phyloP scores from a whole-genome alignment of 2,113 vertebrate genomes.

The Silurus meridionalis region DNA sequence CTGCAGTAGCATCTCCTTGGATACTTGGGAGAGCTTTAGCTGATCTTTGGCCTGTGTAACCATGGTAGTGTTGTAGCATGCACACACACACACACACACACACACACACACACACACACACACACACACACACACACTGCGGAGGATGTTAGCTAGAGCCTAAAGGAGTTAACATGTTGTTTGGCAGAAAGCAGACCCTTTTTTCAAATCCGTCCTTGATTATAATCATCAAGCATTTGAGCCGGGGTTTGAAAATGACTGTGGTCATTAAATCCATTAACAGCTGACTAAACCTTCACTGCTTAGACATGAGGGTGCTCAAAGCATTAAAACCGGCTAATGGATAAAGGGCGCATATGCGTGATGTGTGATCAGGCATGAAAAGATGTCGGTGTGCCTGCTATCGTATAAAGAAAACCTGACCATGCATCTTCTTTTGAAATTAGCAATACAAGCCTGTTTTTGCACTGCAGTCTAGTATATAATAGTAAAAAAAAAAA shows the following conservation, averaged over 20 bases:
- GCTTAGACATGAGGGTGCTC: constrained; percentile 28
- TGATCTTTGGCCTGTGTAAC: constrained; percentile 59
- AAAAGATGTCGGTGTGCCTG: not conserved
- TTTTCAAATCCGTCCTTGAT: not conserved
- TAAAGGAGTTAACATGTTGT: constrained; percentile 4
- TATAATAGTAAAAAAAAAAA: not conserved
- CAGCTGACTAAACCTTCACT: constrained; percentile 30
- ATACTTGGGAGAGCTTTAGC: constrained; percentile 34
- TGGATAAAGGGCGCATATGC: constrained; percentile 20
- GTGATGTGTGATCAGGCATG: not conserved
- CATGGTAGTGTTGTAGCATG: constrained; percentile 50
- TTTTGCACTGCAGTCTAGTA: not conserved
- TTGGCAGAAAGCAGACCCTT: not conserved
- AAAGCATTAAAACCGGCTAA: constrained; percentile 36
- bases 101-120: constrained; percentile 13
- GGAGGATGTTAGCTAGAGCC: not conserved
- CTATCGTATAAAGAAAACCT: not conserved
- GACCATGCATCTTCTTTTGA: not conserved
- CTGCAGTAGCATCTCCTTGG: constrained; percentile 30
- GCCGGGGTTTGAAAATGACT: constrained; percentile 15
- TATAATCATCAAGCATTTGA: constrained; percentile 37
- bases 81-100: not conserved
- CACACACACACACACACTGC: constrained; percentile 6
- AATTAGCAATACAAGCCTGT: not conserved
- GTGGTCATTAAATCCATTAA: constrained; percentile 50